A percentile compares a stretch with the other conserved stretches of the same genome.
Evolutionary conservation across 2,797 vertebrate genomes (phyloP).

Genomic region (Oreortyx pictus): DNA sequence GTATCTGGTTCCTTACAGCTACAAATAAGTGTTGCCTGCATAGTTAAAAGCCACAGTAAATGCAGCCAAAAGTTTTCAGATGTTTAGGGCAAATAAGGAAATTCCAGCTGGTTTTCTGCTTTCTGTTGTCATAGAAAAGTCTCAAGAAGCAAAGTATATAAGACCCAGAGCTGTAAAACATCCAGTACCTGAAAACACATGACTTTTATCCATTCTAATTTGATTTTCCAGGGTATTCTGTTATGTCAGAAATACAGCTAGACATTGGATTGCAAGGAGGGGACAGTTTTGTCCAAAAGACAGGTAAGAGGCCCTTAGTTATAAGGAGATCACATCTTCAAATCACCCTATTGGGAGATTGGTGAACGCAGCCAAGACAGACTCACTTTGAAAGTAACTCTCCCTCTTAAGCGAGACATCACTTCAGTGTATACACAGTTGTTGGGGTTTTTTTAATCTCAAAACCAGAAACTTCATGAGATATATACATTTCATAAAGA

Average conservation of each 20-base stretch:
- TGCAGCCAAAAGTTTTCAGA: neutral
- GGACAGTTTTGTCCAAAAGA: neutral
- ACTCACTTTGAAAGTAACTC: neutral
- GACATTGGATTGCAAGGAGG: neutral
- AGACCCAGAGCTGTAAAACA: neutral
- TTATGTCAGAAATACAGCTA: neutral
- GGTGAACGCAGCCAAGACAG: neutral
- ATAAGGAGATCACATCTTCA: neutral
- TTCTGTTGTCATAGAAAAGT: neutral
- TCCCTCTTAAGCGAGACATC: neutral
- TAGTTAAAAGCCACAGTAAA: neutral
- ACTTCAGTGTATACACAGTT: neutral
- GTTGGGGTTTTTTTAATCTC: neutral
- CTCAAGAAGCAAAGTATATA: neutral
- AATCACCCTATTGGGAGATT: neutral
- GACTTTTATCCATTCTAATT: neutral
- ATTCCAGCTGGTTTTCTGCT: neutral
- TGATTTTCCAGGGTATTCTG: neutral
- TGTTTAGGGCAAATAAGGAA: neutral
- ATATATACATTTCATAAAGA: neutral
- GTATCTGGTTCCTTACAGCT: neutral
- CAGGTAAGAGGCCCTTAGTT: neutral
- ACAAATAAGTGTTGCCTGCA: neutral
- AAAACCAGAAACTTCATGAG: neutral
- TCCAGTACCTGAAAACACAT: neutral